These are phyloP conservation scores for Tethya wilhelma DNA, from an alignment of 37 sponge, comb jelly and placozoan species.

Conservation along the genomic window DNA sequence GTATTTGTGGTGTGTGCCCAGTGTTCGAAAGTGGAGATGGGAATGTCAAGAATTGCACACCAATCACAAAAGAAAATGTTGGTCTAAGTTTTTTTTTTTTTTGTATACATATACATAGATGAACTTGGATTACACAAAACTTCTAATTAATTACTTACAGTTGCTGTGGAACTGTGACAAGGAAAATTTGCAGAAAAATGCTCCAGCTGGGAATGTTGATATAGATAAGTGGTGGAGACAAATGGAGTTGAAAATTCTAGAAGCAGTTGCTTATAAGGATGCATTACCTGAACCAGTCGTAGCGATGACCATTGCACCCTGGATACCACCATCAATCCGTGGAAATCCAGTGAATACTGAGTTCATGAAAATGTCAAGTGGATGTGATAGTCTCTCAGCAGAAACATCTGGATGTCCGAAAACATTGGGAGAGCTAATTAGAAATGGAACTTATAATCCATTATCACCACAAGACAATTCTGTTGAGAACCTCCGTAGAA, in stretches of 20 bases:
- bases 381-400: neutral
- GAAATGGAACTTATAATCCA: constrained; percentile 17
- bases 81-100: no score
- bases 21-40: constrained; percentile 31
- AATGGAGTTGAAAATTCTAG: constrained; percentile 11
- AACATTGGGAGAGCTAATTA: neutral
- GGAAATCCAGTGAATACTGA: constrained; percentile 15
- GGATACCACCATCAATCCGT: constrained; percentile 8
- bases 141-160: neutral
- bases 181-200: neutral
- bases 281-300: neutral
- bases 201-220: neutral
- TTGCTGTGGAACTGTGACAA: neutral
- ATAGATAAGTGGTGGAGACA: constrained; percentile 6
- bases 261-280: constrained; percentile 8
- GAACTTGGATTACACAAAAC: neutral
- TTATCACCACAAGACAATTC: no score
- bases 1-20: constrained; percentile 19
- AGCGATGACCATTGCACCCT: constrained; percentile 9
- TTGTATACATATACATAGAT: neutral
- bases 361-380: neutral
- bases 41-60: constrained; percentile 18
- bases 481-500: neutral
- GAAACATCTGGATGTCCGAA: constrained; percentile 13
- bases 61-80: neutral